These are phyloP conservation scores for Sebastolobus altivelis DNA, from an alignment of 2,797 vertebrate species.

Conservation along the genomic window DNA sequence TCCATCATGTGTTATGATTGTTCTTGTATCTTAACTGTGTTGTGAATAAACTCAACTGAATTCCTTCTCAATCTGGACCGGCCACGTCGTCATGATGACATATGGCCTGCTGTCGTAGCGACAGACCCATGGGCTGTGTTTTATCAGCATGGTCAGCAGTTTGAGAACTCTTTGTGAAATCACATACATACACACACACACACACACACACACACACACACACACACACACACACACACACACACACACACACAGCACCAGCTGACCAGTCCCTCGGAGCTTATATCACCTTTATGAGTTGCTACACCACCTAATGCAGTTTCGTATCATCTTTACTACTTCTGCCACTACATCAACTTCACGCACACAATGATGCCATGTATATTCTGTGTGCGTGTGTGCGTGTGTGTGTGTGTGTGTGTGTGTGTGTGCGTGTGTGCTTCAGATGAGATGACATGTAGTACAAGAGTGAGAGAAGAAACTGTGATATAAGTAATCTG, in stretches of 20 bases:
- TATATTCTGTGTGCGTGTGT: slow-evolving; percentile 9
- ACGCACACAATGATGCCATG: slow-evolving; percentile 31
- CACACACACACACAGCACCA: slow-evolving; percentile 23
- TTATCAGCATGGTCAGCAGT: slow-evolving; percentile 77
- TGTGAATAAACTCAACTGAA: slow-evolving; percentile 19
- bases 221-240: neutral
- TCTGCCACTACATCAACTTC: slow-evolving; percentile 33
- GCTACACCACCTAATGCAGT: slow-evolving; percentile 41
- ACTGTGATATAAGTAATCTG: slow-evolving; percentile 6
- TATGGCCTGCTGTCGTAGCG: slow-evolving; percentile 62
- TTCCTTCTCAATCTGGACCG: slow-evolving; percentile 53
- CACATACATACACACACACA: slow-evolving; percentile 13
- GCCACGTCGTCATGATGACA: slow-evolving; percentile 64
- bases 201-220: neutral
- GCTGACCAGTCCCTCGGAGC: slow-evolving; percentile 40
- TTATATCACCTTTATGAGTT: slow-evolving; percentile 73
- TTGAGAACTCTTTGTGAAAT: slow-evolving; percentile 49
- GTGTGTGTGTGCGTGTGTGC: neutral
- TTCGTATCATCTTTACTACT: slow-evolving; percentile 47
- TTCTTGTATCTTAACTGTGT: neutral
- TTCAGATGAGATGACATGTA: slow-evolving; percentile 38
- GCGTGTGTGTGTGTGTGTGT: slow-evolving; percentile 9
- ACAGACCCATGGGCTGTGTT: slow-evolving; percentile 58
- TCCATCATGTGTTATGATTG: too few relatives aligned
- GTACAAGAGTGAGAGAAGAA: slow-evolving; percentile 19